phyloP scores from a whole-genome alignment of 2,113 vertebrate species.

The Brienomyrus brachyistius region DNA sequence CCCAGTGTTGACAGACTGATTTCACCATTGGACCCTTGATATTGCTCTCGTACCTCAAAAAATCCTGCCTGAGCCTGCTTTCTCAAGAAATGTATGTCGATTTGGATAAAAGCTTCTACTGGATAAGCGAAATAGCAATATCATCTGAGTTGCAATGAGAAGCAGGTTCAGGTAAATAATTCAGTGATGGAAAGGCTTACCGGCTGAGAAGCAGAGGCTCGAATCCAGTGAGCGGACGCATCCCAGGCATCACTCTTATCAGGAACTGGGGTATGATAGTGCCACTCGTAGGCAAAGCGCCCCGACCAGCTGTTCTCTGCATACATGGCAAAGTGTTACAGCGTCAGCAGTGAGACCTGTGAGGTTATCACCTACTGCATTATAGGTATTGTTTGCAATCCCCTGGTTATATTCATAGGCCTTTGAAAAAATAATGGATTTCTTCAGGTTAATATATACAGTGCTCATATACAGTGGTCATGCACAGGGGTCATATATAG shows the following conservation, averaged over 20 bases:
- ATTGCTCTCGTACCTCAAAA: not conserved
- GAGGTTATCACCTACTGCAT: not conserved
- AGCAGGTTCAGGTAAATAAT: not conserved
- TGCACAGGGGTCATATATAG: no score
- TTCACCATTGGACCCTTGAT: not conserved
- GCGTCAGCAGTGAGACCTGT: not conserved
- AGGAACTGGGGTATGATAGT: constrained; percentile 36
- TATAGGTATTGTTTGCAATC: not conserved
- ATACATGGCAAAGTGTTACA: not conserved
- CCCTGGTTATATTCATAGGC: not conserved
- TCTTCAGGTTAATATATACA: not conserved
- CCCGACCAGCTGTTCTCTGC: constrained; percentile 60
- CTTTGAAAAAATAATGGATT: not conserved
- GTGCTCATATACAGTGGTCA: not conserved
- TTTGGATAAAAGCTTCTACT: not conserved
- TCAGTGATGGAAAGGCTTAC: constrained; percentile 16
- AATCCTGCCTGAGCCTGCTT: not conserved
- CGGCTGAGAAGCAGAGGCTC: constrained; percentile 39
- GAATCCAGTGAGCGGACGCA: constrained; percentile 36
- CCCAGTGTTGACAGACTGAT: not conserved
- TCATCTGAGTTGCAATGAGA: not conserved
- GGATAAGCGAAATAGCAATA: not conserved
- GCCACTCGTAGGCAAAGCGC: constrained; percentile 57
- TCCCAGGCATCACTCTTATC: constrained; percentile 40
- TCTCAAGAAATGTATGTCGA: not conserved